A percentile compares a stretch with the other conserved stretches of the same genome.
phyloP scores from a whole-genome alignment of 2,113 vertebrate species.

The Oryzias celebensis region DNA sequence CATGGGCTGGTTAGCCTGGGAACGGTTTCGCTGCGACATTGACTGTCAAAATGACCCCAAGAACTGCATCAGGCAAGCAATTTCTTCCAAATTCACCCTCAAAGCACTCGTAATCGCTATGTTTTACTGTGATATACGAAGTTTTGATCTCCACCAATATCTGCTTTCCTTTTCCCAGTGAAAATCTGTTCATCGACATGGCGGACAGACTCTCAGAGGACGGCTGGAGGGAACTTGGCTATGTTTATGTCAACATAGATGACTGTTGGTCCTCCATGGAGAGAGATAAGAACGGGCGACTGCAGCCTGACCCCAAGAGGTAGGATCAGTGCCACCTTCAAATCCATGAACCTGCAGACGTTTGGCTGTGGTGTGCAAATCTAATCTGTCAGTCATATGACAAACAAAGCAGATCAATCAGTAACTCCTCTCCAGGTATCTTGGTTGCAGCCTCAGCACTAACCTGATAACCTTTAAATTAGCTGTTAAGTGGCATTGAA shows the following conservation, averaged over 20 bases:
- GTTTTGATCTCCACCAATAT: neutral
- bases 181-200: conserved; percentile 88
- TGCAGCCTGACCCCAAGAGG: conserved; percentile 85
- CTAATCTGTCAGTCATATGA: conserved; percentile 15
- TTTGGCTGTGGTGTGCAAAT: no score
- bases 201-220: conserved; percentile 85
- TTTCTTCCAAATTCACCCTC: neutral
- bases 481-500: neutral
- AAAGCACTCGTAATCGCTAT: neutral
- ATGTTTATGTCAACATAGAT: conserved; percentile 88
- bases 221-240: conserved; percentile 78
- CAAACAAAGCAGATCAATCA: neutral
- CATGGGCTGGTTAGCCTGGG: conserved; percentile 97
- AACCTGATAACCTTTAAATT: neutral
- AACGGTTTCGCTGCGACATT: conserved; percentile 87
- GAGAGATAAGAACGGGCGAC: conserved; percentile 75
- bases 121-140: neutral
- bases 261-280: conserved; percentile 90
- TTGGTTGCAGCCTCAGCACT: conserved; percentile 13
- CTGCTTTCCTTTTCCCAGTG: conserved; percentile 39
- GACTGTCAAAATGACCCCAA: conserved; percentile 84
- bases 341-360: neutral
- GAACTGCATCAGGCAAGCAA: conserved; percentile 88
- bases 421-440: neutral
- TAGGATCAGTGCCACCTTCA: neutral